These are phyloP conservation scores for Brachionus calyciflorus DNA, from an alignment of 1,140 invertebrate genomes.

Conservation along the genomic window DNA sequence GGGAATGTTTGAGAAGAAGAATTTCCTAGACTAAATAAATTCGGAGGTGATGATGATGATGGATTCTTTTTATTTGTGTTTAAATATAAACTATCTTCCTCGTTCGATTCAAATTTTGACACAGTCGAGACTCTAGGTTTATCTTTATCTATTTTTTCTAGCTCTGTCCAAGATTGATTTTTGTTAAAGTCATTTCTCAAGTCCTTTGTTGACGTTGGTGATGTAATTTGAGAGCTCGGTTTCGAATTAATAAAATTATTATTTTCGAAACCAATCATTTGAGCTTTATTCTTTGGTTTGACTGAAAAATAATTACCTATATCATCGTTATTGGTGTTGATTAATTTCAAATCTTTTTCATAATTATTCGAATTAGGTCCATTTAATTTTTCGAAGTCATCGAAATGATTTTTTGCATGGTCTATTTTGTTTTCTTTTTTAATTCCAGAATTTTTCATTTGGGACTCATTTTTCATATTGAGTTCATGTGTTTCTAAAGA, in stretches of 20 bases:
- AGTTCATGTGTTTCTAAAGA: no score
- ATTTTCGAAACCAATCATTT: no score
- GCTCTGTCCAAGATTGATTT: not conserved
- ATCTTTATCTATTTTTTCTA: not conserved
- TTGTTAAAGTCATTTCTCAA: not conserved
- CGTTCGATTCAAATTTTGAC: not conserved
- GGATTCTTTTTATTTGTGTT: not conserved
- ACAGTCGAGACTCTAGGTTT: not conserved
- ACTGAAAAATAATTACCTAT: no score
- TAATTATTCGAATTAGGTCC: not conserved
- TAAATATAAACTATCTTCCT: slow-evolving; percentile 24
- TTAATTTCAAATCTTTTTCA: not conserved
- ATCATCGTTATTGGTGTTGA: not conserved
- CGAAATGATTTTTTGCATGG: not conserved
- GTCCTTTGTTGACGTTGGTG: not conserved
- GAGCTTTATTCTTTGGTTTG: no score
- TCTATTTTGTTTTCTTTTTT: not conserved
- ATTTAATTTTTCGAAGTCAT: not conserved
- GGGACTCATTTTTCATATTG: no score
- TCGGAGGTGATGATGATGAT: not conserved
- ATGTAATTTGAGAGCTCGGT: not conserved
- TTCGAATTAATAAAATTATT: no score
- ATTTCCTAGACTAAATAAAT: not conserved
- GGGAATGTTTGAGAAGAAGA: slow-evolving; percentile 34
- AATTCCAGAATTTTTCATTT: not conserved